Evolutionary conservation across 2,113 vertebrate species (phyloP).

Genomic region (Marcusenius ussheri): DNA sequence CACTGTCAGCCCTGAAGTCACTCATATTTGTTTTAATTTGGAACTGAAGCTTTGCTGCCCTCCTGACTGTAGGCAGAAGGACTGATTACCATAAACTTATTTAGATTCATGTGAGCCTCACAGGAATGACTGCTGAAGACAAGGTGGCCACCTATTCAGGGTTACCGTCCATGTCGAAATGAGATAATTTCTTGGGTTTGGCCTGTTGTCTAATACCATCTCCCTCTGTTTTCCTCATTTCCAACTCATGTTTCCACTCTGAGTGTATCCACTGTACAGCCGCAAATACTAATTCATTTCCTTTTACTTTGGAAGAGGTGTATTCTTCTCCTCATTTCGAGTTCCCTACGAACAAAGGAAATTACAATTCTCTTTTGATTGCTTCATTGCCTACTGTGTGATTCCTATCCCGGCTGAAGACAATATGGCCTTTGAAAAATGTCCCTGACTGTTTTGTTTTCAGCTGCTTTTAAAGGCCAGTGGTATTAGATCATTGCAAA

Average conservation of each 20-base stretch:
- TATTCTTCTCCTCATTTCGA: neutral
- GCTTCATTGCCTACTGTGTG: neutral
- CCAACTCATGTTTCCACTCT: neutral
- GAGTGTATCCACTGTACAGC: neutral
- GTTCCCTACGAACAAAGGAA: neutral
- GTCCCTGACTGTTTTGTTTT: neutral
- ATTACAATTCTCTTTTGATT: neutral
- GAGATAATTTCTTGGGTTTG: neutral
- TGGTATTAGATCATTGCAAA: constrained; percentile 13
- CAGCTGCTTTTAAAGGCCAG: constrained; percentile 4
- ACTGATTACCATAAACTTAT: neutral
- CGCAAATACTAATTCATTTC: neutral
- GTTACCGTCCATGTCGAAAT: neutral
- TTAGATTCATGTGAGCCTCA: neutral
- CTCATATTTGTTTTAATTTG: neutral
- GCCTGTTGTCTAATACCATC: neutral
- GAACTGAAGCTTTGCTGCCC: neutral
- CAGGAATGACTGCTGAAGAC: neutral
- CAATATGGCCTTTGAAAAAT: constrained; percentile 4
- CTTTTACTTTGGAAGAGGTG: neutral
- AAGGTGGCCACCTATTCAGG: neutral
- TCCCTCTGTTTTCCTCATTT: neutral
- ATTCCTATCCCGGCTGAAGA: neutral
- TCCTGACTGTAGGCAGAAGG: neutral
- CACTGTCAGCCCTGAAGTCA: neutral